Percentiles rank a stretch among this genome's conserved stretches.
phyloP scores from a whole-genome alignment of 2,888 invertebrate genomes.

The Himalopsyche tibetana region DNA sequence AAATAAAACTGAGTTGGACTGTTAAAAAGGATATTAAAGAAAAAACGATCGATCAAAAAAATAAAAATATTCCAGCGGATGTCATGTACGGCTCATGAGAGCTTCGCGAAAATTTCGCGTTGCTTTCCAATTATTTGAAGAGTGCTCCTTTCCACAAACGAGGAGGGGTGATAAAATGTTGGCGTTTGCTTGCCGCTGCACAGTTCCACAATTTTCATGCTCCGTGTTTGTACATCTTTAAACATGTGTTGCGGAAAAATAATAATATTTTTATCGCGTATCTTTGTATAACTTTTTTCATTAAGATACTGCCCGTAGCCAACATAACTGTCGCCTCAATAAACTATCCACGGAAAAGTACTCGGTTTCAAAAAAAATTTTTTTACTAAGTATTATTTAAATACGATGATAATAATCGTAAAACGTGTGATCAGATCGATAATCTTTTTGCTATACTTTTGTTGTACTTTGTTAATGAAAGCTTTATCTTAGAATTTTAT shows the following conservation, averaged over 20 bases:
- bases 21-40: neutral
- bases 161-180: constrained; percentile 51
- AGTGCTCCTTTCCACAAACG: constrained; percentile 58
- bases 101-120: constrained; percentile 56
- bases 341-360: neutral
- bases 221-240: constrained; percentile 24
- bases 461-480: too few relatives aligned
- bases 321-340: neutral
- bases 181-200: constrained; percentile 15
- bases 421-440: too few relatives aligned
- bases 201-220: neutral
- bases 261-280: neutral
- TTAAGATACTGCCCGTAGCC: neutral
- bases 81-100: constrained; percentile 52
- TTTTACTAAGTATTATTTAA: too few relatives aligned
- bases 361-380: too few relatives aligned
- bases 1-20: too few relatives aligned
- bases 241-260: constrained; percentile 6
- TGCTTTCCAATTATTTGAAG: constrained; percentile 66
- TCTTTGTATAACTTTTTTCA: constrained; percentile 19
- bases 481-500: too few relatives aligned
- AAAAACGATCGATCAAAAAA: constrained; percentile 17
- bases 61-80: constrained; percentile 32
- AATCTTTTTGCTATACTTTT: too few relatives aligned
- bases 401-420: too few relatives aligned